Percentiles rank a stretch among this genome's conserved stretches.
Evolutionary conservation across 2,797 vertebrate genomes (phyloP).

Genomic region (Schizothorax lantsangensis): DNA sequence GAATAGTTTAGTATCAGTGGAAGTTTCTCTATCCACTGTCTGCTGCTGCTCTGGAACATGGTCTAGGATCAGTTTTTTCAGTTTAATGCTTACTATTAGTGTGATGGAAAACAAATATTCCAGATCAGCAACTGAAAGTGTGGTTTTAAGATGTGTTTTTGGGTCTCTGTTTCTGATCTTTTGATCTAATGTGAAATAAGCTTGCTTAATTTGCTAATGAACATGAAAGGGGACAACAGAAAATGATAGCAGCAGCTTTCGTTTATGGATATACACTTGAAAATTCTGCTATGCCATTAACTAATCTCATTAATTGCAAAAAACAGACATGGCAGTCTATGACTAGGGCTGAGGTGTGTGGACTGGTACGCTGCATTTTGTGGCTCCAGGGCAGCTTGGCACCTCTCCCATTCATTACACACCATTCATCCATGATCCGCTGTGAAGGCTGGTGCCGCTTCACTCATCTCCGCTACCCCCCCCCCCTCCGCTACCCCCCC

Average conservation of each 20-base stretch:
- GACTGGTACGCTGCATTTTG: slow-evolving; percentile 43
- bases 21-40: background rate
- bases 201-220: no score
- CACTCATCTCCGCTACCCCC: slow-evolving; percentile 54
- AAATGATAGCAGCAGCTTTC: no score
- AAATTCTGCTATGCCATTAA: background rate
- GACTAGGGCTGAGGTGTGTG: background rate
- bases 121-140: background rate
- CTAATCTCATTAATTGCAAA: background rate
- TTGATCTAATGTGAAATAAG: background rate
- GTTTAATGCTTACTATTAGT: background rate
- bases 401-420: slow-evolving; percentile 69
- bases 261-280: background rate
- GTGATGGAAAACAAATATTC: background rate
- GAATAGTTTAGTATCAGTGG: background rate
- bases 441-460: slow-evolving; percentile 63
- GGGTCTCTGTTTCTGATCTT: background rate
- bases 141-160: background rate
- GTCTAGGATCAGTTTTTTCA: background rate
- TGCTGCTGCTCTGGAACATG: background rate
- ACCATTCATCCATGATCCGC: slow-evolving; percentile 62
- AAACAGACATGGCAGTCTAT: background rate
- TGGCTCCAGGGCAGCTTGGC: slow-evolving; percentile 63
- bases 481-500: slow-evolving; percentile 53
- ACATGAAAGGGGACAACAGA: no score